Evolutionary conservation across 2,888 invertebrate genomes (phyloP).

Genomic region (Lypha dubia): DNA sequence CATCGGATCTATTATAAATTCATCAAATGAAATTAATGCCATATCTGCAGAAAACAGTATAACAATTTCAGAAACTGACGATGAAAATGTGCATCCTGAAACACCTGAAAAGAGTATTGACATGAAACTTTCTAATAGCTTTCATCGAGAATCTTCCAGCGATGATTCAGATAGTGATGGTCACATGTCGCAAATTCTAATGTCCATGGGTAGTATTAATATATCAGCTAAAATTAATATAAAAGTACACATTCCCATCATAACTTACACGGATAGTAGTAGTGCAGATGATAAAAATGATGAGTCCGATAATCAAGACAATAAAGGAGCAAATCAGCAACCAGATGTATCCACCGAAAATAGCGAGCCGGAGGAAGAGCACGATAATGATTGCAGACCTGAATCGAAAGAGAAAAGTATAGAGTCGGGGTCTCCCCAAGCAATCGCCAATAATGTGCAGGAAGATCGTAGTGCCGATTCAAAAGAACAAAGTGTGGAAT

Average conservation of each 20-base stretch:
- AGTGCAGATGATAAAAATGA: slow-evolving; percentile 57
- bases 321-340: neutral
- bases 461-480: neutral
- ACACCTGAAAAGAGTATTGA: neutral
- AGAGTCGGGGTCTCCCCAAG: neutral
- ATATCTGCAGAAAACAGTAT: slow-evolving; percentile 77
- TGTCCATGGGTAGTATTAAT: slow-evolving; percentile 78
- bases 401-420: slow-evolving; percentile 1
- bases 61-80: slow-evolving; percentile 79
- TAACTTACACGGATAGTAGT: slow-evolving; percentile 69
- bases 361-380: neutral
- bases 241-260: slow-evolving; percentile 80
- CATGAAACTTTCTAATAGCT: slow-evolving; percentile 65
- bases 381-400: neutral
- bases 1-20: slow-evolving; percentile 4
- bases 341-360: neutral
- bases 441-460: neutral
- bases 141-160: slow-evolving; percentile 36
- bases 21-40: slow-evolving; percentile 29
- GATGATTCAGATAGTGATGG: slow-evolving; percentile 44
- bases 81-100: slow-evolving; percentile 72
- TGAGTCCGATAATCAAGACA: neutral
- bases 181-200: slow-evolving; percentile 75
- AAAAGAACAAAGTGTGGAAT: neutral
- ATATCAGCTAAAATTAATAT: slow-evolving; percentile 83